Evolutionary conservation across 2,888 invertebrate species (phyloP).

Genomic region (Oasisia sp.): DNA sequence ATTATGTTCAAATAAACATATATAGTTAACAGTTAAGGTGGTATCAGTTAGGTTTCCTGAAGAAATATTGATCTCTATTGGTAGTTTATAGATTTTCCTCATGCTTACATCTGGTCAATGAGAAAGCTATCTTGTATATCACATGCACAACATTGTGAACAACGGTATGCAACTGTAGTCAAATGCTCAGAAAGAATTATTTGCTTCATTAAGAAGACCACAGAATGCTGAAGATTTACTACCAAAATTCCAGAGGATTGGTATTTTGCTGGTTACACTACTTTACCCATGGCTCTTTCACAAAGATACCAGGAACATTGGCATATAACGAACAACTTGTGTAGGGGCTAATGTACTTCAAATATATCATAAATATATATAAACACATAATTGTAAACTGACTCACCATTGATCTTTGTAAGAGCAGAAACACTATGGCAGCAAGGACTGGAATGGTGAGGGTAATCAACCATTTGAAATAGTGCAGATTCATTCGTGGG

Average conservation of each 20-base stretch:
- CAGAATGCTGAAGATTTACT: too few species aligned
- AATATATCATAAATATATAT: background rate
- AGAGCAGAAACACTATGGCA: background rate
- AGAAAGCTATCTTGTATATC: too few species aligned
- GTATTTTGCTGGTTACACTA: too few species aligned
- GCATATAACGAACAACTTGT: too few species aligned
- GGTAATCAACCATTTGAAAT: background rate
- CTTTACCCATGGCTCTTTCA: background rate
- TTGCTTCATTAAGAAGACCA: too few species aligned
- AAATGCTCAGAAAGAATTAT: too few species aligned
- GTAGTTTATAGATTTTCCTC: background rate
- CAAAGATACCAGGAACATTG: background rate
- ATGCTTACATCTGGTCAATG: background rate
- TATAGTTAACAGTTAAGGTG: background rate
- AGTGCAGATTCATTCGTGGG: background rate
- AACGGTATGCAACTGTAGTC: too few species aligned
- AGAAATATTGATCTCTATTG: background rate
- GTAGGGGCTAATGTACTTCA: background rate
- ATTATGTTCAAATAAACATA: background rate
- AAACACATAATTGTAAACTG: background rate
- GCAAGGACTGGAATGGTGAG: background rate
- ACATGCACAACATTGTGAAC: too few species aligned
- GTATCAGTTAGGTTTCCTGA: background rate
- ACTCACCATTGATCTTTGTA: conserved; percentile 13
- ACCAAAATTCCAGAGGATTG: too few species aligned